Evolutionary conservation across 2,113 vertebrate genomes (phyloP), one percentile per base, ranked within the genome.

Genomic region (Thunnus maccoyii): DNA sequence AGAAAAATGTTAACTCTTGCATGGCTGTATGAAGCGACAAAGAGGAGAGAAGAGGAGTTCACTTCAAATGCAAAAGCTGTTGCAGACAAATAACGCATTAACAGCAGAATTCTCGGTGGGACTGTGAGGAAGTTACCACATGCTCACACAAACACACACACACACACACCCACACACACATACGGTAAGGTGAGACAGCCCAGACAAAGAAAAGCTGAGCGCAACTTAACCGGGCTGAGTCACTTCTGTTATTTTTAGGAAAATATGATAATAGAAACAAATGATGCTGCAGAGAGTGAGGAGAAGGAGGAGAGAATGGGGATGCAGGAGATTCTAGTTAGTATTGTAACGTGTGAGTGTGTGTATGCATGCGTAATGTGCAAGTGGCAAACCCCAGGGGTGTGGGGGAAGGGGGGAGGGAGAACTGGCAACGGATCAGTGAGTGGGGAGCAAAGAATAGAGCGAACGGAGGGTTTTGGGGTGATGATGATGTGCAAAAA

Each of bases 1-100:
- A 67, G 86, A 78, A 73, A 92, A 86, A 83, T 25, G 70, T 93
- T 94, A 92, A 94, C 93, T 93, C 92, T 91, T 92, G 78, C 88
- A 67, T 80, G 86, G 78, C 89, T 75, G 78, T 64, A 54, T 18
- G 71, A 58, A 55, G 78, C 86, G 86, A 91, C 90, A 93, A 90
- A 91, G 91, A 84, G 56, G 48, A 69, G 61, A 68, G 20, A 46
- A 46, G 80, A 66, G 16, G 55, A 18, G 70, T 57, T 67, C 55
- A 70, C 67, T 62, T 67, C 22, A 46, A 25, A 76, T 69, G 60
- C 67, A 78, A 68, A 30, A 80, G 63, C 52, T 4, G 81, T 12
- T 51, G 64, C 71, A 77, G 66, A 77, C 58, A 27, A 61, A 25
- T 56, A 73, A 52, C 14, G 41, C 55, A 47, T 10, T 7, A 16